Percentiles rank a stretch among this genome's conserved stretches.
Evolutionary conservation across 2,797 vertebrate genomes (phyloP).

Genomic region (Tachyglossus aculeatus): DNA sequence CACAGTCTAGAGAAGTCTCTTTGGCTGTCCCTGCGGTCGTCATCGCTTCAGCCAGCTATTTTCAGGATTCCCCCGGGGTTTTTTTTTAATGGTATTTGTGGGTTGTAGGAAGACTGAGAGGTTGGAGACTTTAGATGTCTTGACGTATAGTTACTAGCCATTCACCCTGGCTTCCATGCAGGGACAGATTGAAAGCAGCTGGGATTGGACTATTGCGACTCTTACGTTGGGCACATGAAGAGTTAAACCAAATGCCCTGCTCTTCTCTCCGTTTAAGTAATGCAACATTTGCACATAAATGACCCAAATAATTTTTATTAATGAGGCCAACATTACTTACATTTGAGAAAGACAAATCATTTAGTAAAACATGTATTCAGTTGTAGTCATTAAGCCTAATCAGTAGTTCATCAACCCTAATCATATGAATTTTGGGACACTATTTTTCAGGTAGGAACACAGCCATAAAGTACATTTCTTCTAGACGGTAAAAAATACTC

Average conservation of each 20-base stretch:
- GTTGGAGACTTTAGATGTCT: too few species aligned
- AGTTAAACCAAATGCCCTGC: neutral
- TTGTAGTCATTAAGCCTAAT: constrained; percentile 70
- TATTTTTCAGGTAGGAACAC: constrained; percentile 64
- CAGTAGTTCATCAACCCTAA: constrained; percentile 65
- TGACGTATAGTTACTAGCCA: too few species aligned
- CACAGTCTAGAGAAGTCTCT: too few species aligned
- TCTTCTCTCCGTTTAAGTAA: constrained; percentile 18
- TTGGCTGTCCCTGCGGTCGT: too few species aligned
- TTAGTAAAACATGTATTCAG: constrained; percentile 64
- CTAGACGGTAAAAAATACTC: constrained; percentile 42
- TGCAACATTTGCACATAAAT: constrained; percentile 60
- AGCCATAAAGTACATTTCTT: constrained; percentile 47
- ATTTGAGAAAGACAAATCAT: constrained; percentile 69
- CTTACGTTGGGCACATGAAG: neutral
- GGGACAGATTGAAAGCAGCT: too few species aligned
- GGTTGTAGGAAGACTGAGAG: too few species aligned
- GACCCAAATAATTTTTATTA: constrained; percentile 70
- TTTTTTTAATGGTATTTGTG: too few species aligned
- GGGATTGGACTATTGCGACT: too few species aligned
- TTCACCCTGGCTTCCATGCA: too few species aligned
- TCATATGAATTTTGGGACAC: constrained; percentile 51
- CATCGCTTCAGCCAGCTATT: too few species aligned
- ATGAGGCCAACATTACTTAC: constrained; percentile 61
- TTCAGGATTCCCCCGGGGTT: too few species aligned